Conservation (phyloP, 2,888 invertebrate species). For the Hypena proboscidalis region DNA sequence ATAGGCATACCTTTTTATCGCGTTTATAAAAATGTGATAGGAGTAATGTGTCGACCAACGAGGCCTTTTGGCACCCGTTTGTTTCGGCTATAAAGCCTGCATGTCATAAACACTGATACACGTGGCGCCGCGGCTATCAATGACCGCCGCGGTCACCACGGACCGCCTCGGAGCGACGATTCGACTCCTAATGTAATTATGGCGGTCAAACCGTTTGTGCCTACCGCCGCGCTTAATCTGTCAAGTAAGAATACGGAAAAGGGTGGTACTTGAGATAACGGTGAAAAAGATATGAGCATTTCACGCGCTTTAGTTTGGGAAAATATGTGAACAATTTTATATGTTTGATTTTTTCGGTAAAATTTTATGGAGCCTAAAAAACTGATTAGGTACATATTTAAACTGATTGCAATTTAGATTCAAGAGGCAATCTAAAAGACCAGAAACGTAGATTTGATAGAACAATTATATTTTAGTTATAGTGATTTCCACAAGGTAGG, state of each 20-base stretch:
- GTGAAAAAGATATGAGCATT: slow-evolving; percentile 18
- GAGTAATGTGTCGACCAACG: slow-evolving; percentile 74
- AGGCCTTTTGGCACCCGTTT: slow-evolving; percentile 82
- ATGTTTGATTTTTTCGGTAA: no score
- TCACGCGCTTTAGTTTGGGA: slow-evolving; percentile 1
- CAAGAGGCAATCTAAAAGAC: no score
- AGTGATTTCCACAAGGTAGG: no score
- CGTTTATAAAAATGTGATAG: slow-evolving; percentile 75
- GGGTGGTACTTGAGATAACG: slow-evolving; percentile 20
- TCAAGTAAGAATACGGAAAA: slow-evolving; percentile 20
- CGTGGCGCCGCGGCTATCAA: slow-evolving; percentile 65
- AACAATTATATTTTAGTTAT: no score
- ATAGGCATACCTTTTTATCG: slow-evolving; percentile 55
- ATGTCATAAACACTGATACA: slow-evolving; percentile 54
- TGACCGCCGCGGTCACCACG: slow-evolving; percentile 30
- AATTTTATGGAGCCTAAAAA: no score
- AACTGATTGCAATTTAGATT: no score
- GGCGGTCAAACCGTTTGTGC: slow-evolving; percentile 19
- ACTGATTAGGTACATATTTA: no score
- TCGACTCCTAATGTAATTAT: slow-evolving; percentile 45
- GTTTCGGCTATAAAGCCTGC: slow-evolving; percentile 54
- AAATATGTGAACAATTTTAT: background rate
- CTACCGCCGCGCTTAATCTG: slow-evolving; percentile 41
- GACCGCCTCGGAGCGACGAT: slow-evolving; percentile 18
- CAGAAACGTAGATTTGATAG: no score